A percentile compares a stretch with the other conserved stretches of the same genome.
Evolutionary conservation across 2,113 vertebrate species (phyloP).

Genomic region (Pituophis catenifer): DNA sequence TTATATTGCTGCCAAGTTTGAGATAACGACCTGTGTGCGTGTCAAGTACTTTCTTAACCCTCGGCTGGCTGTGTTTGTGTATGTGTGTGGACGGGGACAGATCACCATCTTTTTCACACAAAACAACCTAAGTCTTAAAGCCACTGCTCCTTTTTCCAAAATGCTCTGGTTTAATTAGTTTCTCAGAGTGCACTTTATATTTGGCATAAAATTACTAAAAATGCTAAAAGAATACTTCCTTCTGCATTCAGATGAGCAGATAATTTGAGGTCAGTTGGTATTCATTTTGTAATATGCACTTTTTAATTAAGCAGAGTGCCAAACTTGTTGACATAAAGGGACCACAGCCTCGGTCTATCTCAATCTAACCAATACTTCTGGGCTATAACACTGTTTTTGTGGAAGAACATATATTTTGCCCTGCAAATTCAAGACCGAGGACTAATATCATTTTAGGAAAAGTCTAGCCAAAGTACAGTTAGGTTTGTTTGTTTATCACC

Average conservation of each 20-base stretch:
- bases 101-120: conserved; percentile 14
- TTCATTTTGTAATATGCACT: not conserved
- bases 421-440: not conserved
- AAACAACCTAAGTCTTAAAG: not conserved
- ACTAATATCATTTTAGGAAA: not conserved
- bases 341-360: not conserved
- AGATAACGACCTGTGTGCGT: too few relatives aligned
- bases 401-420: too few relatives aligned
- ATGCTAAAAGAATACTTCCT: not conserved
- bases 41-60: too few relatives aligned
- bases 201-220: not conserved
- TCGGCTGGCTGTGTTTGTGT: too few relatives aligned
- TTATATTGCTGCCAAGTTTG: too few relatives aligned
- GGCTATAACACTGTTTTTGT: too few relatives aligned
- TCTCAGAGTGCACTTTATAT: not conserved
- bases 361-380: not conserved
- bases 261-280: not conserved
- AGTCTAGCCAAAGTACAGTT: not conserved
- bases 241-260: not conserved
- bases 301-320: not conserved
- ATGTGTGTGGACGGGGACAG: too few relatives aligned
- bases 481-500: too few relatives aligned
- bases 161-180: not conserved
- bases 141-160: not conserved
- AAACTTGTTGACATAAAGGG: not conserved